These are phyloP conservation scores for Andrena haemorrhoa DNA, from an alignment of 2,888 invertebrate genomes.

Conservation along the genomic window DNA sequence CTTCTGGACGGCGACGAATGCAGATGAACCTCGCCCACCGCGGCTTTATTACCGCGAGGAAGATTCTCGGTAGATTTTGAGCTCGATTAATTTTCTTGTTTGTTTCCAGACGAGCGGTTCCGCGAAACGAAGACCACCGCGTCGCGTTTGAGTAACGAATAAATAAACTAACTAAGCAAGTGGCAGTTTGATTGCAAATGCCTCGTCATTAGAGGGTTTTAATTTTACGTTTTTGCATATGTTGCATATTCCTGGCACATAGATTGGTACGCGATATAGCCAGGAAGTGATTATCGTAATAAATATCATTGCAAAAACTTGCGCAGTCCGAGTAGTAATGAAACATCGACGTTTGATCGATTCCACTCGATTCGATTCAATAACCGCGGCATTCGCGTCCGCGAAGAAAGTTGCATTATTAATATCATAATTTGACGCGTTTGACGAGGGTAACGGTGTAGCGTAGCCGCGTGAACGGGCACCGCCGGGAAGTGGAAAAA, in stretches of 20 bases:
- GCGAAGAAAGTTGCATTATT: neutral
- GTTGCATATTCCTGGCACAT: too few relatives aligned
- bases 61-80: neutral
- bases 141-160: too few relatives aligned
- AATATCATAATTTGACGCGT: neutral
- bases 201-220: too few relatives aligned
- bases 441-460: neutral
- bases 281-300: too few relatives aligned
- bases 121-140: too few relatives aligned
- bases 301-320: too few relatives aligned
- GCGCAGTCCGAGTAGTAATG: too few relatives aligned
- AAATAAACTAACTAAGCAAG: too few relatives aligned
- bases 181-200: too few relatives aligned
- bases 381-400: neutral
- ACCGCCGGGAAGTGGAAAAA: neutral
- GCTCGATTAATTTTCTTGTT: slow-evolving; percentile 38
- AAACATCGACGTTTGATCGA: neutral
- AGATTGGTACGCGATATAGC: too few relatives aligned
- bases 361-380: neutral
- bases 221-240: too few relatives aligned
- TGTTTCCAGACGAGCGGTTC: neutral
- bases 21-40: slow-evolving; percentile 15
- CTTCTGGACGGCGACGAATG: slow-evolving; percentile 27
- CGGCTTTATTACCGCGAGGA: neutral
- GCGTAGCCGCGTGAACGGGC: neutral